A percentile compares a stretch with the other conserved stretches of the same genome.
phyloP scores from a whole-genome alignment of 2,113 vertebrate species.

The Empidonax alnorum region DNA sequence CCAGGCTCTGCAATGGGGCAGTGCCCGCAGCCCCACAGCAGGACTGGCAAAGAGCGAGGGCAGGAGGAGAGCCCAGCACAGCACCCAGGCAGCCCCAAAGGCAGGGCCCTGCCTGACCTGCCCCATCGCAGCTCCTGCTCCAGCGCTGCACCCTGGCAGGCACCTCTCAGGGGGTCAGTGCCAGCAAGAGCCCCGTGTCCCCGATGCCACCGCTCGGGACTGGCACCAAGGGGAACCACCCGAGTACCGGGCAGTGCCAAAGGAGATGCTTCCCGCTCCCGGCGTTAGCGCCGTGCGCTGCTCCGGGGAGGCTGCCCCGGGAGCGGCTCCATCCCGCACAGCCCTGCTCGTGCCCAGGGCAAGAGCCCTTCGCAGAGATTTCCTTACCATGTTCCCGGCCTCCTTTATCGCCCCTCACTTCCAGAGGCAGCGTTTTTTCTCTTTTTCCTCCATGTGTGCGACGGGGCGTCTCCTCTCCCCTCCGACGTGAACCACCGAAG shows the following conservation, averaged over 20 bases:
- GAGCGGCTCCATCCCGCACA: not conserved
- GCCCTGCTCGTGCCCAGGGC: not conserved
- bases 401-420: slow-evolving; percentile 28
- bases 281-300: not conserved
- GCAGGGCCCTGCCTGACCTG: not conserved
- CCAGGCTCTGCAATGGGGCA: not conserved
- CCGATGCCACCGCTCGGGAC: not conserved
- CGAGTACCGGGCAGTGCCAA: not conserved
- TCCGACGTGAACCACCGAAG: slow-evolving; percentile 50
- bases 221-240: not conserved
- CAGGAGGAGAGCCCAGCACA: not conserved
- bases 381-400: slow-evolving; percentile 64
- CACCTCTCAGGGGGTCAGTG: not conserved
- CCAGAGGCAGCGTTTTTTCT: slow-evolving; percentile 38
- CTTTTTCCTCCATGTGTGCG: slow-evolving; percentile 65
- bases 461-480: slow-evolving; percentile 37
- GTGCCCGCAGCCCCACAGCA: not conserved
- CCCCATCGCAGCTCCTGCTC: not conserved
- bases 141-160: not conserved
- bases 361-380: not conserved
- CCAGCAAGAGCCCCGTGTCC: not conserved
- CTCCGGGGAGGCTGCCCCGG: not conserved
- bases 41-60: fast-evolving
- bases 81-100: not conserved
- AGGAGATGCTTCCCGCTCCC: not conserved